phyloP scores from a whole-genome alignment of 2,797 vertebrate genomes.

The Lycodopsis pacificus region DNA sequence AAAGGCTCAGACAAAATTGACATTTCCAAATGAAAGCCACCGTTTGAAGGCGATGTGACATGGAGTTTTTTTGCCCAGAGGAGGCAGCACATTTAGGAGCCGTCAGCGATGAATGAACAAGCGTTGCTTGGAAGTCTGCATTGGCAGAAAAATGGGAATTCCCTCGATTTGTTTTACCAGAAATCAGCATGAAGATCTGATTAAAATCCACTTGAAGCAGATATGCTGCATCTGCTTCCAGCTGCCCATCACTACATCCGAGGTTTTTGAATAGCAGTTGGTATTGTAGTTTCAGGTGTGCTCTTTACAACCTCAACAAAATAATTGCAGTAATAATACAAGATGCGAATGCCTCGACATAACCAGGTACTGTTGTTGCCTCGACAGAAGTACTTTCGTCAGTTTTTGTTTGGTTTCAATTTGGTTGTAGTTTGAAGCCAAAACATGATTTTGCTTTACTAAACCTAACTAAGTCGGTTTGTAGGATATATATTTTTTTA shows the following conservation, averaged over 20 bases:
- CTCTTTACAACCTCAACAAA: neutral
- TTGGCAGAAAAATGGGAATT: neutral
- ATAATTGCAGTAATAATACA: too few species aligned
- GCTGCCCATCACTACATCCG: neutral
- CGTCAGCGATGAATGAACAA: neutral
- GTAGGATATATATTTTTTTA: neutral
- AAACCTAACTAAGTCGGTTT: neutral
- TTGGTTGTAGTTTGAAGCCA: too few species aligned
- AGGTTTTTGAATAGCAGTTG: neutral
- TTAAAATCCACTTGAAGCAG: constrained; percentile 6
- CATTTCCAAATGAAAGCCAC: neutral
- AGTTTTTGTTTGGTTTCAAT: too few species aligned
- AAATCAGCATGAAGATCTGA: neutral
- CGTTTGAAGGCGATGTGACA: neutral
- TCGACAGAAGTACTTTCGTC: too few species aligned
- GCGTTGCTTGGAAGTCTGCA: constrained; percentile 15
- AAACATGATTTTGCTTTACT: too few species aligned
- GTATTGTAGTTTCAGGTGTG: neutral
- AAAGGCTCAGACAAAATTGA: neutral
- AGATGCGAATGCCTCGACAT: too few species aligned
- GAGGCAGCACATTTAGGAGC: neutral
- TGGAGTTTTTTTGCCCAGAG: neutral
- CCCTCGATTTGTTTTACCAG: too few species aligned
- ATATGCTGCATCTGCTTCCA: neutral
- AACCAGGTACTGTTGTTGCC: too few species aligned